phyloP scores from a whole-genome alignment of 2,113 vertebrate species.

The Hyla sarda region DNA sequence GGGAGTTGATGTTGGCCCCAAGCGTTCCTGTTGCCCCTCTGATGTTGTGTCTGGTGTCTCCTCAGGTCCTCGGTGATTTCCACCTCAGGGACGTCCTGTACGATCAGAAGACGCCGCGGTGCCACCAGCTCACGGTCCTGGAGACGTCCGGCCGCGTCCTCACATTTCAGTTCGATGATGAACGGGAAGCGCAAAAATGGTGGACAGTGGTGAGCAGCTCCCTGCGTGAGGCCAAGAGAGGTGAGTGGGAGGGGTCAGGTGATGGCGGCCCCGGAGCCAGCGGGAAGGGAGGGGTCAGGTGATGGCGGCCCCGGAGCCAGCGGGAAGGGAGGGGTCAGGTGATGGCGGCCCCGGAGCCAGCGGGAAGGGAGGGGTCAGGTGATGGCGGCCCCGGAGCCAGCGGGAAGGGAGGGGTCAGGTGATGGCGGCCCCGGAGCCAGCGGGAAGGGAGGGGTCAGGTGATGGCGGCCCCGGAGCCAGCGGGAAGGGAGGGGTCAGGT shows the following conservation, averaged over 20 bases:
- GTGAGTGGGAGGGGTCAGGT: slow-evolving; percentile 61
- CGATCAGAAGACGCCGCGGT: slow-evolving; percentile 72
- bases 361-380: not conserved
- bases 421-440: too few species aligned
- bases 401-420: too few species aligned
- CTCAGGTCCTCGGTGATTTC: slow-evolving; percentile 78
- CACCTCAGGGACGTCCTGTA: slow-evolving; percentile 78
- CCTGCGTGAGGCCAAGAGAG: slow-evolving; percentile 79
- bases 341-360: too few species aligned
- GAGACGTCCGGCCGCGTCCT: slow-evolving; percentile 71
- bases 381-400: too few species aligned
- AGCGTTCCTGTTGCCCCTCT: not conserved
- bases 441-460: too few species aligned
- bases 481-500: too few species aligned
- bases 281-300: not conserved
- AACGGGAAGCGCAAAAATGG: slow-evolving; percentile 85
- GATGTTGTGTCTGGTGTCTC: not conserved
- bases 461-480: too few species aligned
- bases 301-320: too few species aligned
- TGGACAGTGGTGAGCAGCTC: slow-evolving; percentile 84
- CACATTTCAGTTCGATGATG: slow-evolving; percentile 79
- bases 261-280: too few species aligned
- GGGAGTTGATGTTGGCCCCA: not conserved
- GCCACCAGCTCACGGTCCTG: slow-evolving; percentile 77
- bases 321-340: not conserved